Evolutionary conservation across 1,140 invertebrate species (phyloP).

Genomic region (Druon quercuslanigerum): DNA sequence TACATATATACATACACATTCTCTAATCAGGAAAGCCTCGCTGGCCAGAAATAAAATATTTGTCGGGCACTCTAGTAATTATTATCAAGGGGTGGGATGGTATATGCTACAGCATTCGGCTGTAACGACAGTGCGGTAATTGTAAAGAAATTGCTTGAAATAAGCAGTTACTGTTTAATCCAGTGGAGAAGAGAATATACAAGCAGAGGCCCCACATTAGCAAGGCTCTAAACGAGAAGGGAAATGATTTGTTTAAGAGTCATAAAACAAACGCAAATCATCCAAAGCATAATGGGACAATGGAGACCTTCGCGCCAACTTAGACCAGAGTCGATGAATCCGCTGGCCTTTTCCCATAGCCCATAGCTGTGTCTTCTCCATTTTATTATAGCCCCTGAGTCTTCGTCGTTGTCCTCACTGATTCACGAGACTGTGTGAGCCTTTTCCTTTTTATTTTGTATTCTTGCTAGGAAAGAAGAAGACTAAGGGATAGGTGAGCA

Average conservation of each 20-base stretch:
- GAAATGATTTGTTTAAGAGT: constrained; percentile 59
- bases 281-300: constrained; percentile 53
- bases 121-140: constrained; percentile 36
- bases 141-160: constrained; percentile 47
- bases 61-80: constrained; percentile 3
- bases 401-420: constrained; percentile 35
- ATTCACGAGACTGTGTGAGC: constrained; percentile 8
- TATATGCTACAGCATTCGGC: constrained; percentile 22
- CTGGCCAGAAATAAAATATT: constrained; percentile 15
- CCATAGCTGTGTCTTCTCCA: constrained; percentile 31
- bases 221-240: constrained; percentile 3
- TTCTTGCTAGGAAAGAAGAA: too few species aligned
- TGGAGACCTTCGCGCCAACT: constrained; percentile 54
- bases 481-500: too few species aligned
- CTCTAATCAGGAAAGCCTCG: constrained; percentile 12
- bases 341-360: constrained; percentile 60
- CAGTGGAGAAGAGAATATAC: not conserved
- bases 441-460: constrained; percentile 3
- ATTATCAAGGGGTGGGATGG: constrained; percentile 25
- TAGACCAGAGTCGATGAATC: constrained; percentile 56
- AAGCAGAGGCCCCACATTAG: not conserved
- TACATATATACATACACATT: constrained; percentile 10
- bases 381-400: constrained; percentile 48
- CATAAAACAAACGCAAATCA: constrained; percentile 53
- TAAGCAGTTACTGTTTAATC: constrained; percentile 54